These are phyloP conservation scores for Ceyx margarethae DNA, from an alignment of 2,113 vertebrate species.

Conservation along the genomic window DNA sequence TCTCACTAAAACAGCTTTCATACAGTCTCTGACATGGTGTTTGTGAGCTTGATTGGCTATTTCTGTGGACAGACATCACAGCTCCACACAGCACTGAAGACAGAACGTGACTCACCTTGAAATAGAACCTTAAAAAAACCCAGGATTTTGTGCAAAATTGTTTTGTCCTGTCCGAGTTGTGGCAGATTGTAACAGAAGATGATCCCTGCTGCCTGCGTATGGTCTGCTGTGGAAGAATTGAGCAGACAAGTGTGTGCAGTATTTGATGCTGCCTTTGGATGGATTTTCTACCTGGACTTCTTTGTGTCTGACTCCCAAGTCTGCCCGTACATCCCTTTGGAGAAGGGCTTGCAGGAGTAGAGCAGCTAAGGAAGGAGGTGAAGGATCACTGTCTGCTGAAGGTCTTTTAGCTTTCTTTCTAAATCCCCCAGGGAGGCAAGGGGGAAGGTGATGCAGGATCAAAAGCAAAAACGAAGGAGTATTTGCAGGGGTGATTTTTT, in stretches of 20 bases:
- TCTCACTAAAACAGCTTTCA: neutral
- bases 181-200: neutral
- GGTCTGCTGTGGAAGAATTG: neutral
- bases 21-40: neutral
- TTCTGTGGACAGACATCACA: constrained; percentile 24
- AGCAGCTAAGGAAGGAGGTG: constrained; percentile 17
- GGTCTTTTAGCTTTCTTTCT: constrained; percentile 6
- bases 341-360: neutral
- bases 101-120: neutral
- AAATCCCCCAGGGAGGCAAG: neutral
- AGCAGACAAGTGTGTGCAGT: neutral
- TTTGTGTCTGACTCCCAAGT: neutral
- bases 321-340: neutral
- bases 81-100: neutral
- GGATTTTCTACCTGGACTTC: neutral
- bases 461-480: constrained; percentile 21
- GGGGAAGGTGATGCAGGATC: constrained; percentile 5
- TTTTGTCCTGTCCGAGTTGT: neutral
- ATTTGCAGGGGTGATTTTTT: neutral
- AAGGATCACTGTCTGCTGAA: constrained; percentile 18
- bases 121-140: neutral
- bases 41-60: neutral
- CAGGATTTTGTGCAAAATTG: neutral
- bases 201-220: neutral
- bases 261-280: neutral